Conservation (phyloP, 2,888 invertebrate species). For the Cyclophora albipunctata region DNA sequence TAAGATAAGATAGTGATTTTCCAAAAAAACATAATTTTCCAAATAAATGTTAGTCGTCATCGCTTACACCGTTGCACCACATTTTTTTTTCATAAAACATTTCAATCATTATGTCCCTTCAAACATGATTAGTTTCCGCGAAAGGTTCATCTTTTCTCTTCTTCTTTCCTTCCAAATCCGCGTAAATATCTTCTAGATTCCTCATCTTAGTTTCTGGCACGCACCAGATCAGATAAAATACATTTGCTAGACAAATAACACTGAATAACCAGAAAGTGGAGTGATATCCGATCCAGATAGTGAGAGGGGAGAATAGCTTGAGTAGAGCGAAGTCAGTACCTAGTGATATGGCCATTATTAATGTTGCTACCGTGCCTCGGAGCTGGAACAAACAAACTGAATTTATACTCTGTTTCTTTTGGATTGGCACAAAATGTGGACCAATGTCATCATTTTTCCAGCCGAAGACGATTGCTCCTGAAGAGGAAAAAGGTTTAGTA, state of each 20-base stretch:
- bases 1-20: too few relatives aligned
- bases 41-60: too few relatives aligned
- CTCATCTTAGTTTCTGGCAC: constrained; percentile 97
- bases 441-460: too few relatives aligned
- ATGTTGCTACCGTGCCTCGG: constrained; percentile 62
- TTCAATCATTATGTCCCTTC: not conserved
- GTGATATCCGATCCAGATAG: constrained; percentile 78
- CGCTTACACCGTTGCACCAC: too few relatives aligned
- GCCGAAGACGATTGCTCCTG: too few relatives aligned
- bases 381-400: constrained; percentile 35
- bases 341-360: constrained; percentile 77
- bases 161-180: constrained; percentile 79
- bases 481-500: too few relatives aligned
- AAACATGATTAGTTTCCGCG: constrained; percentile 40
- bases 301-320: constrained; percentile 84
- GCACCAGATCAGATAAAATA: constrained; percentile 87
- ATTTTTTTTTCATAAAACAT: too few relatives aligned
- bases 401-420: too few relatives aligned
- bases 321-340: constrained; percentile 91
- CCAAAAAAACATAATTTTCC: too few relatives aligned
- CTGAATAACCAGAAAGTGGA: constrained; percentile 91
- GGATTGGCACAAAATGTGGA: too few relatives aligned
- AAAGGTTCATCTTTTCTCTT: constrained; percentile 28
- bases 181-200: constrained; percentile 92
- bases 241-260: constrained; percentile 79